Base-by-base conservation (phyloP, 2,888 invertebrate species). In the Microplitis manilae region DNA sequence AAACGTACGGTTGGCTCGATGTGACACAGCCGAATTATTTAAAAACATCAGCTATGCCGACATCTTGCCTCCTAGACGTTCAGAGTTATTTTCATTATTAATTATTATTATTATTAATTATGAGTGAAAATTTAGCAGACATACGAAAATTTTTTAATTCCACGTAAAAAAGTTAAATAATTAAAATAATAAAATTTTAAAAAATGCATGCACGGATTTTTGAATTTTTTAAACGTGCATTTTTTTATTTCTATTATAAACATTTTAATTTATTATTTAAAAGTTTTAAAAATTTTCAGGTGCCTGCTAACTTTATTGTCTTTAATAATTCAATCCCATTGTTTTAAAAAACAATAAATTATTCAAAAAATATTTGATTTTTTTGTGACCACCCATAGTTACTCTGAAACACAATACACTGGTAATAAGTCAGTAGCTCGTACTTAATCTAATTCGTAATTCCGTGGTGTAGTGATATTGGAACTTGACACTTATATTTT, bases 21-120 rank as follows among this genome's bases (percentile, higher is more conserved):
- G 94, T 93, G 94, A 93, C 94, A 94, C 93, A 95, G 94, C 94
- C 94, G 94, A 92, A 92, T 50, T 93, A 80, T 92, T 92, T 88
- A 90, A 91, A 90, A 91, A 91, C 92, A 92, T 94, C 95, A 94
- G 94, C 94, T 95, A 95, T 95, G 95, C 95, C 95, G 94, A 95
- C 94, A 95, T 95, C 95, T 95, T 95, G 95, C 95, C 95, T 94
- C 92, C 94, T 93, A 93, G 88, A 89, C 90, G 91, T 88, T 89
- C 88, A 85, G 85, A 50, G 50, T 50, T 15, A 30, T 30, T 68
- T 68, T 9, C 15, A 68, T 59, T 71, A 13, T 50, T 13, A 50
- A 50, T 50, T 50, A 30, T 30, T 30, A 30, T 30, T 30, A 30
- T 30, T 30, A 30, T 2, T 30, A 30, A 30, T 30, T 30, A 30